phyloP scores from a whole-genome alignment of 92 coral and sea anemone genomes.

The Epizoanthus stellaris region DNA sequence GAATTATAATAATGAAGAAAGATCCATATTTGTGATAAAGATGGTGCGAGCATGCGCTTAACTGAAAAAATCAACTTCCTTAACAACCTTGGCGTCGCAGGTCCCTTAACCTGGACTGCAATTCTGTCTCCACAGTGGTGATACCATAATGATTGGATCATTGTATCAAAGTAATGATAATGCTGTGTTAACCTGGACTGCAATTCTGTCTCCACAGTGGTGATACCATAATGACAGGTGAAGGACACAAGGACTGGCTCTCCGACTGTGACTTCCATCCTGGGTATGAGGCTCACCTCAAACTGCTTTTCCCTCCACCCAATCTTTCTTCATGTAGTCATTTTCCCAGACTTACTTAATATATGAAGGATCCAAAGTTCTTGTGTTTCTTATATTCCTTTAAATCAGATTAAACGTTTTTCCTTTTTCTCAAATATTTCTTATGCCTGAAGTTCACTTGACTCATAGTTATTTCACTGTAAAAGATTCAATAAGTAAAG shows the following conservation, averaged over 20 bases:
- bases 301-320: too few species aligned
- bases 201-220: conserved; percentile 69
- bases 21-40: too few species aligned
- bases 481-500: too few species aligned
- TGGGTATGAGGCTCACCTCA: conserved; percentile 61
- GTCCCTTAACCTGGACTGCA: too few species aligned
- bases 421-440: too few species aligned
- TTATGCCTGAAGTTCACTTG: too few species aligned
- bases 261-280: conserved; percentile 98
- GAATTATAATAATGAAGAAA: too few species aligned
- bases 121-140: conserved; percentile 75
- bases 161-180: background rate
- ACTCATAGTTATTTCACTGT: too few species aligned
- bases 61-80: too few species aligned
- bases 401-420: background rate
- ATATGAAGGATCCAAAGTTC: background rate
- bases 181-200: background rate
- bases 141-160: conserved; percentile 97
- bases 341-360: background rate
- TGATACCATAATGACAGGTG: conserved; percentile 98
- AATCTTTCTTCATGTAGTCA: background rate
- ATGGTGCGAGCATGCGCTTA: too few species aligned
- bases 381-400: background rate
- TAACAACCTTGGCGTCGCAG: too few species aligned
- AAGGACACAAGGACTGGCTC: conserved; percentile 98